Conservation (phyloP, 2,888 invertebrate genomes). For the Anoplius nigerrimus region DNA sequence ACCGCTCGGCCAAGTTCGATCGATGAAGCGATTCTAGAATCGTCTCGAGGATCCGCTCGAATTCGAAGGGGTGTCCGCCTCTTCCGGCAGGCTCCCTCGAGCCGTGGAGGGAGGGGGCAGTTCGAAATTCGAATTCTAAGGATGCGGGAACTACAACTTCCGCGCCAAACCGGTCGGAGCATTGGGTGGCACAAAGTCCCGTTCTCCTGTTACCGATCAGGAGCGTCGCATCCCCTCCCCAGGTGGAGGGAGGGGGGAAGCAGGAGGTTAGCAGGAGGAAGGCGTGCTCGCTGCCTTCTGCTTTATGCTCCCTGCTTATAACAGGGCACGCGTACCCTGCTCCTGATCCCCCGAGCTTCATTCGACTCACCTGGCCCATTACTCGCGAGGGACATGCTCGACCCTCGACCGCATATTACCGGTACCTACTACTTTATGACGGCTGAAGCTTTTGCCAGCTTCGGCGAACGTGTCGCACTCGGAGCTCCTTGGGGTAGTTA, state of each 20-base stretch:
- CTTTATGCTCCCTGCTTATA: slow-evolving; percentile 39
- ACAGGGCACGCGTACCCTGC: slow-evolving; percentile 51
- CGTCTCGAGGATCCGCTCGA: too few species aligned
- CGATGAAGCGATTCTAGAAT: too few species aligned
- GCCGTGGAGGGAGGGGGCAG: neutral
- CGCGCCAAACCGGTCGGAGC: slow-evolving; percentile 39
- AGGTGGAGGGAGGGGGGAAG: too few species aligned
- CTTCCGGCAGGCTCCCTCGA: neutral
- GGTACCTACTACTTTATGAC: too few species aligned
- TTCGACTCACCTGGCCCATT: slow-evolving; percentile 19
- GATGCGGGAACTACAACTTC: slow-evolving; percentile 36
- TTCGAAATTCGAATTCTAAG: neutral
- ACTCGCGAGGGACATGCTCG: slow-evolving; percentile 10
- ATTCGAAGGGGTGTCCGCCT: too few species aligned
- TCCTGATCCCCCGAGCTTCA: slow-evolving; percentile 30
- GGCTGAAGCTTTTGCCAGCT: too few species aligned
- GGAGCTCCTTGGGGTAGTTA: too few species aligned
- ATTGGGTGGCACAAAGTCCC: slow-evolving; percentile 55
- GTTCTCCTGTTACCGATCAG: slow-evolving; percentile 47
- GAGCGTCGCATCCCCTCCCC: too few species aligned
- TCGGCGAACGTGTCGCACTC: too few species aligned
- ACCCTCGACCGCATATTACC: neutral
- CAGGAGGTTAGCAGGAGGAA: slow-evolving; percentile 25
- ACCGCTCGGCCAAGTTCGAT: too few species aligned
- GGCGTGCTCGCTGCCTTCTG: slow-evolving; percentile 25